Percentiles rank a stretch among this genome's conserved stretches.
Evolutionary conservation across 1,140 invertebrate species (phyloP).

Genomic region (Platyura marginata): DNA sequence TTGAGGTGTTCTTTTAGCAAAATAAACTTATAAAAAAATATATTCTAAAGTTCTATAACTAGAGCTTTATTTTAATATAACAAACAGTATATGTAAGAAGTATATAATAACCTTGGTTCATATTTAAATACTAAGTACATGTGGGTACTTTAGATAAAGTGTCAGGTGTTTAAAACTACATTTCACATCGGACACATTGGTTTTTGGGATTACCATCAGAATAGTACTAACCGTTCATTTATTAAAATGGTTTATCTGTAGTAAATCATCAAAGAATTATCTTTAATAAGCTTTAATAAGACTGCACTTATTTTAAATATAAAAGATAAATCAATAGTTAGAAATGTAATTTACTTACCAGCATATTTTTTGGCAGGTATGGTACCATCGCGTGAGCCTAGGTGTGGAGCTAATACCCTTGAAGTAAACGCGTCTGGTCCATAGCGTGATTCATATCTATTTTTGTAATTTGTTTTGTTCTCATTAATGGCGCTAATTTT

Average conservation of each 20-base stretch:
- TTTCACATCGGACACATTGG: too few species aligned
- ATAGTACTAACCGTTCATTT: too few species aligned
- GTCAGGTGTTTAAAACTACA: too few species aligned
- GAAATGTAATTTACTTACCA: not conserved
- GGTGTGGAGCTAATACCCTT: not conserved
- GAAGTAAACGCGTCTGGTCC: not conserved
- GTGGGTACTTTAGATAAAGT: too few species aligned
- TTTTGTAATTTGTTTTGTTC: not conserved
- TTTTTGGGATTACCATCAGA: too few species aligned
- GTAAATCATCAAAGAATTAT: not conserved
- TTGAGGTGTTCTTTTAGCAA: too few species aligned
- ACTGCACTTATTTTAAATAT: not conserved
- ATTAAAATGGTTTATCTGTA: not conserved
- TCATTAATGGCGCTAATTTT: not conserved
- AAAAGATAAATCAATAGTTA: not conserved
- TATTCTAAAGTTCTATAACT: too few species aligned
- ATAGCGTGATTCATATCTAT: not conserved
- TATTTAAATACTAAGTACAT: too few species aligned
- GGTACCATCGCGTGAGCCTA: not conserved
- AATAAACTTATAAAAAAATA: too few species aligned
- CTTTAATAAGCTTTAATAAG: not conserved
- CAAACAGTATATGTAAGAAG: too few species aligned
- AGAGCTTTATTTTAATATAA: too few species aligned
- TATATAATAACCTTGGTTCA: too few species aligned
- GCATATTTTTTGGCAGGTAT: not conserved